A percentile compares a stretch with the other conserved stretches of the same genome.
These are phyloP conservation scores for Trichacis sp. DNA, from an alignment of 2,888 invertebrate genomes.

Conservation along the genomic window DNA sequence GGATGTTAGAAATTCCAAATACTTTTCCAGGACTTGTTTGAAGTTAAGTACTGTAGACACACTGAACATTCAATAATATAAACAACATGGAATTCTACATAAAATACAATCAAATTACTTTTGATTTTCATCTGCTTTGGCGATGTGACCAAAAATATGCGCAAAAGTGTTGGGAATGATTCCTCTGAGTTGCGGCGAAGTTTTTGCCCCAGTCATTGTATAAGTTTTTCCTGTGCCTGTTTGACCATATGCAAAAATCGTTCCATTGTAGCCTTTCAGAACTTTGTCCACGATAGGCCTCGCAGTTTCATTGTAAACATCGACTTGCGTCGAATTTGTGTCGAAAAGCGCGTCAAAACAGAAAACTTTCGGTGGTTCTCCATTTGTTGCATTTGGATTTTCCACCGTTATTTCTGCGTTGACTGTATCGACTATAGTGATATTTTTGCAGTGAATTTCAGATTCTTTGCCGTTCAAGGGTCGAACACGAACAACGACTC, in stretches of 20 bases:
- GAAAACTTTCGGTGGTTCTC: conserved; percentile 88
- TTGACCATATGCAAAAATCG: conserved; percentile 90
- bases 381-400: conserved; percentile 78
- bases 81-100: too few relatives aligned
- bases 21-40: too few relatives aligned
- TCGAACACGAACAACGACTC: conserved; percentile 94
- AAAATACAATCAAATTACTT: too few relatives aligned
- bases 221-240: conserved; percentile 99
- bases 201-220: conserved; percentile 95
- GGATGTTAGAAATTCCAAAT: too few relatives aligned
- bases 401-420: conserved; percentile 84
- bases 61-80: conserved; percentile 14
- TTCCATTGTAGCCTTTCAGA: conserved; percentile 96
- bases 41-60: too few relatives aligned
- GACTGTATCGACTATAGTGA: conserved; percentile 82
- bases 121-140: conserved; percentile 90
- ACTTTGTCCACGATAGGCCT: conserved; percentile 97
- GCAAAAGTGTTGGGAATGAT: conserved; percentile 99
- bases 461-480: conserved; percentile 91
- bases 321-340: conserved; percentile 87
- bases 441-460: conserved; percentile 77
- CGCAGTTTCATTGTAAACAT: conserved; percentile 96
- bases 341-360: conserved; percentile 96
- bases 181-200: conserved; percentile 90
- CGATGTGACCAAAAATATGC: conserved; percentile 97